A percentile compares a stretch with the other conserved stretches of the same genome.
phyloP scores from a whole-genome alignment of 2,113 vertebrate genomes.

The Kryptolebias marmoratus region DNA sequence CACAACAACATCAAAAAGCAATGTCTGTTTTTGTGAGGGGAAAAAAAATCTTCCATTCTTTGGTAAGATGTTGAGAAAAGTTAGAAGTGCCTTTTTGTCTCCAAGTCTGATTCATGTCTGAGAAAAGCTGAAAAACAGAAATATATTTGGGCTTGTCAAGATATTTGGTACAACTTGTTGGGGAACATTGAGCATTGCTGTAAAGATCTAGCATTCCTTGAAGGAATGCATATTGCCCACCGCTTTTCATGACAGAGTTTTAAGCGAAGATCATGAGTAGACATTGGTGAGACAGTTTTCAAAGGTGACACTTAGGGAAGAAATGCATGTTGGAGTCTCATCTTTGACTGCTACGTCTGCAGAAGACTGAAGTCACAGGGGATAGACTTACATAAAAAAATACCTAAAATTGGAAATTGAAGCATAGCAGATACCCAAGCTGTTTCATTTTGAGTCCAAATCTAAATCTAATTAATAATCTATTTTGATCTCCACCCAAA shows the following conservation, averaged over 20 bases:
- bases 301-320: too few relatives aligned
- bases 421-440: neutral
- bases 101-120: neutral
- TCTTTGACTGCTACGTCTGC: neutral
- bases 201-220: too few relatives aligned
- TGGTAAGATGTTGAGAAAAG: neutral
- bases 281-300: too few relatives aligned
- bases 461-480: conserved; percentile 12
- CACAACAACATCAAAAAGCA: neutral
- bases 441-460: conserved; percentile 11
- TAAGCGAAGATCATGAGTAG: too few relatives aligned
- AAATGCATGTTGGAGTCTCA: neutral
- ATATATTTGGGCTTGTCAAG: neutral
- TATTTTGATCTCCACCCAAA: conserved; percentile 1
- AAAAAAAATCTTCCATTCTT: neutral
- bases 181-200: too few relatives aligned
- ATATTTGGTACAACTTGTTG: neutral
- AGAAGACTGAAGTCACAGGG: conserved; percentile 8
- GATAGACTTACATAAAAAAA: neutral
- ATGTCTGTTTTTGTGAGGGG: neutral
- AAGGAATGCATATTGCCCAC: too few relatives aligned
- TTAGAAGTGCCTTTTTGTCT: neutral
- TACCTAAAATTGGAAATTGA: neutral
- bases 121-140: neutral
- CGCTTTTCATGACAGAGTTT: too few relatives aligned